Evolutionary conservation across 2,797 vertebrate species (phyloP).

Genomic region (Pseudochirops cupreus): DNA sequence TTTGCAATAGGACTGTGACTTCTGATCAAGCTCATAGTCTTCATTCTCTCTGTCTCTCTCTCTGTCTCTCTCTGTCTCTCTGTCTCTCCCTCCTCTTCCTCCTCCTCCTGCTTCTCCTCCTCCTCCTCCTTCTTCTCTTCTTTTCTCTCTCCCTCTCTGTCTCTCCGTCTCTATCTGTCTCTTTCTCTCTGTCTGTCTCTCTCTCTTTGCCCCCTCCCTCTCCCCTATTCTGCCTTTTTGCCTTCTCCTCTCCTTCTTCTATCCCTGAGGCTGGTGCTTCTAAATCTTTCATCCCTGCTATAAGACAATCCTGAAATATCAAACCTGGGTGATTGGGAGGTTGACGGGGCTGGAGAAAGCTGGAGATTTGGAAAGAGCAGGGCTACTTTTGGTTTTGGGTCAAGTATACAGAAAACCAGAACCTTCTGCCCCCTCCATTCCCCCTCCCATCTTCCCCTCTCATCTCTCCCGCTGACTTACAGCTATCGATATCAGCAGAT

Average conservation of each 20-base stretch:
- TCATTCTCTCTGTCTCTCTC: too few species aligned
- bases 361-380: neutral
- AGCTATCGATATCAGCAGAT: conserved; percentile 94
- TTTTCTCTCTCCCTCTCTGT: too few species aligned
- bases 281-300: neutral
- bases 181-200: too few species aligned
- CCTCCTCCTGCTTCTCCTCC: too few species aligned
- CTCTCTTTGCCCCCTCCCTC: too few species aligned
- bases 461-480: conserved; percentile 86
- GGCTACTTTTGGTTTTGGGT: neutral
- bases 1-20: too few species aligned
- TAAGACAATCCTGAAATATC: neutral
- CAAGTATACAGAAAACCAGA: neutral
- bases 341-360: neutral
- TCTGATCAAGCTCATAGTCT: too few species aligned
- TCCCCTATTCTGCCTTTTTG: too few species aligned
- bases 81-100: too few species aligned
- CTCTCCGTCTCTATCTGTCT: too few species aligned
- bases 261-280: neutral
- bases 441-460: neutral
- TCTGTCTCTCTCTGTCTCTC: too few species aligned
- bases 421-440: neutral
- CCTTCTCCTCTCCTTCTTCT: neutral
- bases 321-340: neutral
- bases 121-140: too few species aligned